Evolutionary conservation across 1,140 invertebrate genomes (phyloP), one percentile per base, ranked within the genome.

Genomic region (Spodoptera litura): DNA sequence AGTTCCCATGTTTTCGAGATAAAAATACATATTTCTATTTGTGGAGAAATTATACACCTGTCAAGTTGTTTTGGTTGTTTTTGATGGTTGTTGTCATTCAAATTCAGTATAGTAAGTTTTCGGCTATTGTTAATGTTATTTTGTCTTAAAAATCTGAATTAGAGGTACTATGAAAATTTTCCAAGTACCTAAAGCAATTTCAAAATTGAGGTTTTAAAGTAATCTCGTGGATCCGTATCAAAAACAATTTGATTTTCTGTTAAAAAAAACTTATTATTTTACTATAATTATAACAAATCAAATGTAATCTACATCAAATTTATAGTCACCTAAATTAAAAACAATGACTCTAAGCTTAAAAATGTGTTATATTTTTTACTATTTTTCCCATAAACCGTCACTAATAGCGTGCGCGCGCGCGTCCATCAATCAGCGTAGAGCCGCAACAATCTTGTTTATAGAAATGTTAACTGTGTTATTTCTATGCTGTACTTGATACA

Each of bases 401-500:
- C 87, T 92, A 91, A 91, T 90, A 89, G 89, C 75, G 74, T 76
- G 79, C 73, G 73, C 81, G 68, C 49, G 78, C 78, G 87, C 87
- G 86, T 85, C 81, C 88, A 93, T 92, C 87, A 83, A 87, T 91
- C 92, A 85, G 35, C 35, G 73, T 64, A 83, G 84, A 87, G 84
- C 85, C 83, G 86, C 89, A 83, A 89, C 92, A 86, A 90, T 89
- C 90, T 92, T 94, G 91, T 93, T 94, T 94, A 92, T 92, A 91
- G 85, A 87, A 89, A 93, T 91, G 88, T 92, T 92, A 92, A 91
- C 88, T 84, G 91, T 89, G 88, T 88, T 93, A 92, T 92, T 93
- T 91, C 87, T 83, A 90, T 66, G 81, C 83, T 86, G 81, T 80
- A 66, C 59, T 51, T 78, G 25, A 70, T 88, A 90, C 85, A 89